phyloP scores from a whole-genome alignment of 1,140 invertebrate genomes.

The Dufourea novaeangliae region DNA sequence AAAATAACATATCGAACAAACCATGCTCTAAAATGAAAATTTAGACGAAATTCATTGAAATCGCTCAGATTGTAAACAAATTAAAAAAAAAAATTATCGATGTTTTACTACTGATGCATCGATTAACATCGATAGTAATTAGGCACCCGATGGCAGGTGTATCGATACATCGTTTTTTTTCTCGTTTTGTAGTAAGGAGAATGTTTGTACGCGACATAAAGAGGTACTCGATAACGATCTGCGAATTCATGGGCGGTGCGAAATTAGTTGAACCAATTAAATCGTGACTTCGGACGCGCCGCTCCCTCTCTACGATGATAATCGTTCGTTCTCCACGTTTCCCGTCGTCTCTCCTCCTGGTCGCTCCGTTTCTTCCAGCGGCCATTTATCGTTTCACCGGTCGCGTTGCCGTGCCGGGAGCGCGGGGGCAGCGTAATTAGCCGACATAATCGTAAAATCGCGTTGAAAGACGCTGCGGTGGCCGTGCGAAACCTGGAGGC shows the following conservation, averaged over 20 bases:
- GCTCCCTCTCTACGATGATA: background rate
- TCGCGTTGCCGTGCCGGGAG: background rate
- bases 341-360: background rate
- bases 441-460: slow-evolving; percentile 19
- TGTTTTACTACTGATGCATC: too few species aligned
- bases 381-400: background rate
- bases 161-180: background rate
- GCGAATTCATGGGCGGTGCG: background rate
- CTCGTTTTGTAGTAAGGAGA: background rate
- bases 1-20: too few species aligned
- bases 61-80: too few species aligned
- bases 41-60: too few species aligned
- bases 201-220: background rate
- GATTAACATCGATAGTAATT: too few species aligned
- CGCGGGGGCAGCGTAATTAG: slow-evolving; percentile 6
- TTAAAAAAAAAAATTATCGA: too few species aligned
- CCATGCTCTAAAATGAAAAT: too few species aligned
- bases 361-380: background rate
- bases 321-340: background rate
- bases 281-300: background rate
- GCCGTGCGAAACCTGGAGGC: too few species aligned
- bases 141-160: background rate
- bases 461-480: background rate
- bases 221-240: slow-evolving; percentile 13
- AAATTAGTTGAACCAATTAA: slow-evolving; percentile 18